Evolutionary conservation across 1,140 invertebrate genomes (phyloP).

Genomic region (Ladona fulva): DNA sequence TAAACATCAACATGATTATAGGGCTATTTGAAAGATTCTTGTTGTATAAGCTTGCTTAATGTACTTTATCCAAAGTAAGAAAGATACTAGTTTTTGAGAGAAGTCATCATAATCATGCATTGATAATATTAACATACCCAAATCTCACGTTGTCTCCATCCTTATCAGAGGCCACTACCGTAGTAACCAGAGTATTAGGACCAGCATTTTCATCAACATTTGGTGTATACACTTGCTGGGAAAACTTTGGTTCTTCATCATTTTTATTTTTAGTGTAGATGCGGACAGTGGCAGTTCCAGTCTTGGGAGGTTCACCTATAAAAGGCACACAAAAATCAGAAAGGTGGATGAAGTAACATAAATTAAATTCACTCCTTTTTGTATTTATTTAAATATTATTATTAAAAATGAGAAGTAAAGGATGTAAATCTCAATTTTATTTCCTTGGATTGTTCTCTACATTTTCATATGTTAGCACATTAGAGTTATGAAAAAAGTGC

Average conservation of each 20-base stretch:
- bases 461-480: too few relatives aligned
- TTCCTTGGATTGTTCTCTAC: too few relatives aligned
- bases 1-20: too few relatives aligned
- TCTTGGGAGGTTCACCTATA: slow-evolving; percentile 75
- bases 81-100: neutral
- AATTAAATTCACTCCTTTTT: too few relatives aligned
- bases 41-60: too few relatives aligned
- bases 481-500: too few relatives aligned
- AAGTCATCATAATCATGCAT: too few relatives aligned
- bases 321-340: neutral
- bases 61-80: neutral
- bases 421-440: too few relatives aligned
- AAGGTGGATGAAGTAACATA: too few relatives aligned
- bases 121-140: slow-evolving; percentile 36
- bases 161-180: slow-evolving; percentile 90
- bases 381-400: too few relatives aligned
- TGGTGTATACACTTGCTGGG: slow-evolving; percentile 90
- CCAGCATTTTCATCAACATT: slow-evolving; percentile 94
- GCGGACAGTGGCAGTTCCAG: slow-evolving; percentile 81
- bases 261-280: slow-evolving; percentile 95
- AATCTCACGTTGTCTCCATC: slow-evolving; percentile 91
- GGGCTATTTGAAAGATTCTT: too few relatives aligned
- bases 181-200: slow-evolving; percentile 85
- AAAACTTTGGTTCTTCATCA: slow-evolving; percentile 92
- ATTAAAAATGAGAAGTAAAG: too few relatives aligned